Base-by-base conservation (phyloP, 2,113 vertebrate species). In the Rhinoptilus africanus region DNA sequence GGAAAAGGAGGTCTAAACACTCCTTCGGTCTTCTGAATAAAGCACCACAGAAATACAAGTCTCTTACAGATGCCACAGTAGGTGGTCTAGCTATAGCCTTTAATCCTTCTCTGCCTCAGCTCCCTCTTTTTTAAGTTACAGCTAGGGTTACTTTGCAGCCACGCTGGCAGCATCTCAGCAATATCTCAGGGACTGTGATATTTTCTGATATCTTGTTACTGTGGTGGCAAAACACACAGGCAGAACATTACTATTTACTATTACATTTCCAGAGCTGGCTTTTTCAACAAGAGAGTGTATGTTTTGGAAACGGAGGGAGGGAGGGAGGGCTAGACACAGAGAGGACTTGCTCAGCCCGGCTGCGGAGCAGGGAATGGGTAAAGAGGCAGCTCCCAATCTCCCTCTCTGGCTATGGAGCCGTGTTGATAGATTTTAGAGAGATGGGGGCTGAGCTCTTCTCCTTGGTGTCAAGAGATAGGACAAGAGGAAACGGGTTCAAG, bases 141-240 rank as follows among this genome's bases (percentile, higher is more conserved):
- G 77, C 78, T 32, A 77, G 73, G 45, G 24, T 54, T 27, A 66
- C 22, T 87, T 89, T 20, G 53, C 73, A 87, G 69, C 41, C 35
- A 6, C 24, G 50, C 17, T 76, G 48, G 35, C 35, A 43, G 41
- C 56, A 67, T 63, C n/a, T n/a, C n/a, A n/a, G n/a, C 89, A 90
- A 74, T 81, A 84, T 71, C 54, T 32, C n/a, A 17, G 37, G 34
- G 45, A 77, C 37, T 54, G 37, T 7, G 76, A 59, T 77, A 54
- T 83, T 85, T 95, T 89, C 60, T 83, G 47, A 9, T 84, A 16
- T 17, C 53, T 84, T 72, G 41, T 81, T 81, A 60, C 93, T 72
- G 73, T 59, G 39, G 24, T 67, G 91, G 47, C 59, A 95, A 94
- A 95, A 84, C 50, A 78, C 3, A 45, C 27, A 50, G 50, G n/a